Evolutionary conservation across 2,113 vertebrate species (phyloP), one percentile per base, ranked within the genome.

Genomic region (Sylvilagus bachmani): DNA sequence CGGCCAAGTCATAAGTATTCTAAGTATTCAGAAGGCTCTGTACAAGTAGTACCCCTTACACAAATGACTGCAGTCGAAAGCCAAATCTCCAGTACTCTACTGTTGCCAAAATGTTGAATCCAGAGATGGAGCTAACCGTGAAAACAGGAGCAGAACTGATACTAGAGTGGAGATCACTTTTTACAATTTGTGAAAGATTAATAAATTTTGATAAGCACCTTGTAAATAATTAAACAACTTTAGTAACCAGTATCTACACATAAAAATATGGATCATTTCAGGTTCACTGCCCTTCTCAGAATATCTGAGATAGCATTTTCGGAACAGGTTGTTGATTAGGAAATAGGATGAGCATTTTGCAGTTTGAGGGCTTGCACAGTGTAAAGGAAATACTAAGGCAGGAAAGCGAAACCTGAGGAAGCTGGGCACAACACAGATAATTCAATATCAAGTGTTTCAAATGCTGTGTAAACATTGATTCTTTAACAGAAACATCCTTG

Each of bases 401-500:
- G 90, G 79, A 79, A 67, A 71, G n/a, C 24, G 86, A 84, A 73
- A 82, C 36, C 24, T 82, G 27, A 67, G 74, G 67, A 93, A 51
- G 61, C 22, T 61, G 22, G 29, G 44, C 73, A 86, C 73, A 80
- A 75, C 61, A 67, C 10, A 36, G 36, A 53, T 70, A 86, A 27
- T 38, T 1, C 71, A 73, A 21, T 58, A 69, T 93, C 38, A 61
- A 2, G 11, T 62, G 24, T 95, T 82, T 70, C 22, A 75, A 0
- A 75, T 75, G 80, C 80, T 90, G 11, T 38, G 21, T 90, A 24
- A 44, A 24, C 51, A 33, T 33, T 90, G 51, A 29, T 69, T 85
- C 58, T 86, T 89, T 29, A 70, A 25, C 75, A 73, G 66, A 86
- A 81, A 21, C 11, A 81, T 62, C 25, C 61, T 86, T 58, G n/a